Base-by-base conservation (phyloP, 1,140 invertebrate genomes). In the Thaumatotibia leucotreta region DNA sequence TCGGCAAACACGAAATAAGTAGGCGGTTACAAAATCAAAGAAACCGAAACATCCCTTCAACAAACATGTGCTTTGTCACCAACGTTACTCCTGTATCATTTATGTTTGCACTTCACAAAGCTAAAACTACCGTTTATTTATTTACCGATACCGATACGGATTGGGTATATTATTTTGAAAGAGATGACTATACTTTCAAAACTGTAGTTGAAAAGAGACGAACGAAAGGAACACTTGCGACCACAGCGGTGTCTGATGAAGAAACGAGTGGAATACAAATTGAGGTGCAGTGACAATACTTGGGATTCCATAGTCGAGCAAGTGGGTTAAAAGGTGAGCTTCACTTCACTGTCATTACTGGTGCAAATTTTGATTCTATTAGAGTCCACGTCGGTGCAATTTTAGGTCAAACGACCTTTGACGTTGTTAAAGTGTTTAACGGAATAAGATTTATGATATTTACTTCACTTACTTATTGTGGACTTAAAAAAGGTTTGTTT, bases 281-380 rank as follows among this genome's bases (percentile, higher is more conserved):
- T 87, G 82, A 87, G 73, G 61, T 65, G 27, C 74, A 70, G 74
- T 72, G 80, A 87, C 84, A 89, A 87, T 86, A 77, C 74, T 72
- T 70, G 73, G 83, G 84, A 82, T 84, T 84, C 83, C 79, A 83
- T 75, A 77, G 70, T 68, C 66, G 71, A 70, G 61, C 85, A 88
- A 86, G 78, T 89, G 73, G 87, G 85, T 88, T 89, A 89, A 86
- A 88, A 86, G 85, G 87, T 89, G 84, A 88, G 75, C 69, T 76
- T 79, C 77, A 74, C 75, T 81, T 86, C 82, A 79, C 78, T 77
- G 79, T 81, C 87, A 86, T 87, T 85, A 89, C 77, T 78, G 72
- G 74, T 74, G 70, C 77, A 72, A 58, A 58, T 58, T 14, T n/a
- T n/a, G n/a, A n/a, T n/a, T 58, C 52, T 58, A 27, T 58, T 45